Percentiles rank a stretch among this genome's conserved stretches.
These are phyloP conservation scores for Oreonectes daqikongensis DNA, from an alignment of 2,797 vertebrate species.

Conservation along the genomic window DNA sequence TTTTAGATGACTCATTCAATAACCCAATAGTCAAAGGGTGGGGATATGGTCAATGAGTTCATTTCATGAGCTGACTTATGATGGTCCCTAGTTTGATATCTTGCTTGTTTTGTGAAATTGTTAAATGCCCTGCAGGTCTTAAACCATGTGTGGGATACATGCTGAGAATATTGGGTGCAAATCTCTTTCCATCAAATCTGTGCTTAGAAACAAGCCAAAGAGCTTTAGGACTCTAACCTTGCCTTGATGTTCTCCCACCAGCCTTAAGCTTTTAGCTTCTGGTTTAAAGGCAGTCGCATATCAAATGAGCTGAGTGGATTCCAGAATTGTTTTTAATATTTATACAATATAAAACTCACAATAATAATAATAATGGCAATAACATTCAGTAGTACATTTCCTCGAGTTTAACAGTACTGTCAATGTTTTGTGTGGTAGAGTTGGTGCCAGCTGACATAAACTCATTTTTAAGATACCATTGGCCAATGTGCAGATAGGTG, in stretches of 20 bases:
- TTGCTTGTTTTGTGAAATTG: conserved; percentile 6
- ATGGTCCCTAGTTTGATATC: conserved; percentile 12
- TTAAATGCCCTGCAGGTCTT: conserved; percentile 3
- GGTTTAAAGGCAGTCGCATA: background rate
- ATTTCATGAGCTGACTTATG: background rate
- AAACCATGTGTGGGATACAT: conserved; percentile 11
- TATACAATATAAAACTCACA: background rate
- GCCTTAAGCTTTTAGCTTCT: background rate
- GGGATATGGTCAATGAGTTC: background rate
- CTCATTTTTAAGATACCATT: background rate
- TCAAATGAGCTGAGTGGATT: background rate
- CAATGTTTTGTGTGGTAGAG: too few relatives aligned
- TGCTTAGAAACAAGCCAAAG: background rate
- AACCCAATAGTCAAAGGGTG: too few relatives aligned
- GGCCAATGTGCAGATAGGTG: background rate
- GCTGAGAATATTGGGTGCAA: background rate
- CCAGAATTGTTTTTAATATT: background rate
- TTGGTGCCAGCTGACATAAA: too few relatives aligned
- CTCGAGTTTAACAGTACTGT: too few relatives aligned
- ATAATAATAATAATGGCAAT: background rate
- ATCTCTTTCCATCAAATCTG: background rate
- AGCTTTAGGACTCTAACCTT: background rate
- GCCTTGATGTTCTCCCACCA: background rate
- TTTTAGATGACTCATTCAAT: too few relatives aligned
- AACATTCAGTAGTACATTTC: too few relatives aligned